Percentiles rank a stretch among this genome's conserved stretches.
These are phyloP conservation scores for Acheta domesticus DNA, from an alignment of 2,888 invertebrate genomes.

Conservation along the genomic window DNA sequence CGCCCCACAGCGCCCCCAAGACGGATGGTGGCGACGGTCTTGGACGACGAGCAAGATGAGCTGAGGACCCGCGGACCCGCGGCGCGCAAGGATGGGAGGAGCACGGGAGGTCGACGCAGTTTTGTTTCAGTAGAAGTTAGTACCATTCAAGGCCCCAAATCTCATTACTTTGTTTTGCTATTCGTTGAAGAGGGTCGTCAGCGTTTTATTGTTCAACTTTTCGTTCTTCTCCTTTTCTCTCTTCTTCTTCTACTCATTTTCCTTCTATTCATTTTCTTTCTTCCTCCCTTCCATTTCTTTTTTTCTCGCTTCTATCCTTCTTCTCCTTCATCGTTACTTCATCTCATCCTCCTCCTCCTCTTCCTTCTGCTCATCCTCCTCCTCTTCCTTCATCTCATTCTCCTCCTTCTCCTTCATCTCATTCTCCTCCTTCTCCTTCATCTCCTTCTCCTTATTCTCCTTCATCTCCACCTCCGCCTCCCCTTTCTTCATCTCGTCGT, in stretches of 20 bases:
- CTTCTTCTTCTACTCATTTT: background rate
- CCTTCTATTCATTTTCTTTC: background rate
- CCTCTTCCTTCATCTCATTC: background rate
- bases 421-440: background rate
- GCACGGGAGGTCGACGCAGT: no score
- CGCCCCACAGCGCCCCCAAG: no score
- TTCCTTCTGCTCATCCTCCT: background rate
- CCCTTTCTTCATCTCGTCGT: background rate
- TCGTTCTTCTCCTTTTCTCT: background rate
- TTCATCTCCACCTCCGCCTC: background rate
- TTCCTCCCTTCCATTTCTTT: background rate
- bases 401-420: background rate
- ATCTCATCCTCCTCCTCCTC: background rate
- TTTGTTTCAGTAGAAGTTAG: no score
- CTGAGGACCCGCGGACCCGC: no score
- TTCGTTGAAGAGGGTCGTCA: no score
- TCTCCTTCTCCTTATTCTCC: background rate
- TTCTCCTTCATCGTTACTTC: background rate
- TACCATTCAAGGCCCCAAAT: no score
- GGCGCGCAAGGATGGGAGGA: no score
- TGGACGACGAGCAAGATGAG: no score
- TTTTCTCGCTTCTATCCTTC: background rate
- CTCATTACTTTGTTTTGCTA: no score
- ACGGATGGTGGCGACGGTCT: no score
- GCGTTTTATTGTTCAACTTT: background rate